phyloP scores from a whole-genome alignment of 35 echinoderm and acorn worm species.

The Lytechinus pictus region DNA sequence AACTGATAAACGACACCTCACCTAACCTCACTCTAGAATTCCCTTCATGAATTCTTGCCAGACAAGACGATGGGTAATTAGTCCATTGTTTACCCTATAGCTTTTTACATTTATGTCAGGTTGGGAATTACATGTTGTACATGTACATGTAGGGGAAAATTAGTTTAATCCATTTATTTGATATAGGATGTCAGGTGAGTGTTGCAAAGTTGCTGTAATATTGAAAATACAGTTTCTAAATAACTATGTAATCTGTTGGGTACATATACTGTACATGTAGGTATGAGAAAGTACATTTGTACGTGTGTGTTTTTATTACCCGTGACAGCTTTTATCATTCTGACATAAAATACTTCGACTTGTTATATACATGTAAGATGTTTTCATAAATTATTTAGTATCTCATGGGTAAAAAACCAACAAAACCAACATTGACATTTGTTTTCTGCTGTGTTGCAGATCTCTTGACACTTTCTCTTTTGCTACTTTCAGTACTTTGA shows the following conservation, averaged over 20 bases:
- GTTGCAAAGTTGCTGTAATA: not conserved
- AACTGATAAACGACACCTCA: not conserved
- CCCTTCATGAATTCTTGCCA: not conserved
- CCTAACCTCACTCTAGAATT: not conserved
- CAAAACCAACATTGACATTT: too few species aligned
- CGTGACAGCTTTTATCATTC: not conserved
- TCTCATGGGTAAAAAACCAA: too few species aligned
- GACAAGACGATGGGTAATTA: constrained; percentile 2
- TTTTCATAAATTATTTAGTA: too few species aligned
- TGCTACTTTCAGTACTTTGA: too few species aligned
- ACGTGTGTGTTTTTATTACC: not conserved
- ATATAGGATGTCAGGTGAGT: not conserved
- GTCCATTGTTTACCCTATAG: not conserved
- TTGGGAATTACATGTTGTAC: not conserved
- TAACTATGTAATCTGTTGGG: too few species aligned
- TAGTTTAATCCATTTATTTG: not conserved
- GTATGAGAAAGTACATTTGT: not conserved
- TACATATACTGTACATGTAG: not conserved
- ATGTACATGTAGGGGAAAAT: not conserved
- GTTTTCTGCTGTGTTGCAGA: too few species aligned
- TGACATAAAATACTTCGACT: not conserved
- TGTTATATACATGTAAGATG: too few species aligned
- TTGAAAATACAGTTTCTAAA: not conserved
- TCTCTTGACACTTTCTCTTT: too few species aligned
- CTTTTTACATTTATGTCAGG: not conserved